Percentiles rank a stretch among this genome's conserved stretches.
phyloP scores from a whole-genome alignment of 1,140 invertebrate species.

The Bombus polaris region DNA sequence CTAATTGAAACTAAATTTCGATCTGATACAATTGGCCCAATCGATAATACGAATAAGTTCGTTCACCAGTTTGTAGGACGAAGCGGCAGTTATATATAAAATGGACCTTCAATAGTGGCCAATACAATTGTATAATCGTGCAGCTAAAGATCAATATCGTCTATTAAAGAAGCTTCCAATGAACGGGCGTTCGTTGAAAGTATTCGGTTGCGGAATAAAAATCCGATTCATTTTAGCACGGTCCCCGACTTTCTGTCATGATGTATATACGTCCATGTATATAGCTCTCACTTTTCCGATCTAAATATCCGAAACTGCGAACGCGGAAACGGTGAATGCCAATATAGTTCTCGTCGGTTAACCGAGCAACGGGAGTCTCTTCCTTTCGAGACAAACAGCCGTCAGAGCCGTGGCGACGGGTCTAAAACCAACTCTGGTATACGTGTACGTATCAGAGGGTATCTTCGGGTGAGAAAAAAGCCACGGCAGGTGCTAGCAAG shows the following conservation, averaged over 20 bases:
- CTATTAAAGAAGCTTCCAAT: conserved; percentile 9
- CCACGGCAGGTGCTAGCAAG: neutral
- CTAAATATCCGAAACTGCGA: neutral
- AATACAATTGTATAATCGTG: neutral
- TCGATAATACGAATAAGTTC: neutral
- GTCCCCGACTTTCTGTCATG: too few species aligned
- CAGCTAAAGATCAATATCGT: neutral
- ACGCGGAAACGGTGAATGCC: neutral
- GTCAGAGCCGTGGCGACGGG: neutral
- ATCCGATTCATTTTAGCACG: neutral
- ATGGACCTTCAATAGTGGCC: neutral
- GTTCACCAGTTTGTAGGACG: neutral
- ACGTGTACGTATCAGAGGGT: neutral
- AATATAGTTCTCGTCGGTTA: neutral
- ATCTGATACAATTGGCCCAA: neutral
- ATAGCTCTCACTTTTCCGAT: too few species aligned
- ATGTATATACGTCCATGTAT: neutral
- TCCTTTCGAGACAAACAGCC: neutral
- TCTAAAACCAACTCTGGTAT: conserved; percentile 1
- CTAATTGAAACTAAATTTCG: neutral
- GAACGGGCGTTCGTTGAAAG: neutral
- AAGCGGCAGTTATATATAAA: neutral
- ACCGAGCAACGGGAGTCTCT: neutral
- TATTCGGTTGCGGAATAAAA: neutral
- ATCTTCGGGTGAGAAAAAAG: conserved; percentile 28